Percentiles rank a stretch among this genome's conserved stretches.
Conservation (phyloP, 2,797 vertebrate genomes). For the Myotis vivesi region DNA sequence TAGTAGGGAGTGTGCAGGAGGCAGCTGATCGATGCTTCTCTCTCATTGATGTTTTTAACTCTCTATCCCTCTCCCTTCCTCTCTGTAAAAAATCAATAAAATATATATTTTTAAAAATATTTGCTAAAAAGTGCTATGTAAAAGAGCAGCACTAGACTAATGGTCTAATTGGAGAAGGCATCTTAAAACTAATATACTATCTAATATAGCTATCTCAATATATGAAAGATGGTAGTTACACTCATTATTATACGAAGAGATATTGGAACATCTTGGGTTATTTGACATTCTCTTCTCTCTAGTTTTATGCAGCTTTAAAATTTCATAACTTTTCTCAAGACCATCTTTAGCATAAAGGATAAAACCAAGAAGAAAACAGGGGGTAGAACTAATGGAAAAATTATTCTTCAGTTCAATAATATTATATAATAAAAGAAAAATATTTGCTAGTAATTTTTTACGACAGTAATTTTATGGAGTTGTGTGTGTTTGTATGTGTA, state of each 20-base stretch:
- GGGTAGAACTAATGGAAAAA: conserved; percentile 34
- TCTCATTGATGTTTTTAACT: too few species aligned
- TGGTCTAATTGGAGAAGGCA: conserved; percentile 31
- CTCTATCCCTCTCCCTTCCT: too few species aligned
- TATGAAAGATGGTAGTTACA: background rate
- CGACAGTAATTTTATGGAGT: background rate
- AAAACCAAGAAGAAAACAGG: conserved; percentile 15
- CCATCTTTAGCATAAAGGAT: conserved; percentile 22
- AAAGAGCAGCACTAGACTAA: background rate
- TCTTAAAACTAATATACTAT: conserved; percentile 11
- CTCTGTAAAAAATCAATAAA: too few species aligned
- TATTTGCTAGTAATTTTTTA: conserved; percentile 23
- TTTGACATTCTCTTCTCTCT: conserved; percentile 1
- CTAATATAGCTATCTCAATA: background rate
- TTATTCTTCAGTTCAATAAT: conserved; percentile 34
- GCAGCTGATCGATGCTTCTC: too few species aligned
- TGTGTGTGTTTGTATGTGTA: background rate
- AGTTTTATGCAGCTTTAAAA: conserved; percentile 34
- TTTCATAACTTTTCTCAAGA: conserved; percentile 12
- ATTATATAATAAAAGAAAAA: conserved; percentile 44
- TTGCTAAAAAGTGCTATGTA: background rate
- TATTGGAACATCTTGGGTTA: background rate
- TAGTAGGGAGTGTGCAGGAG: too few species aligned
- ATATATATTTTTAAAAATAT: background rate
- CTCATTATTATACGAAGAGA: background rate